Conservation (phyloP, 1,140 invertebrate species). For the Polypedilum vanderplanki region DNA sequence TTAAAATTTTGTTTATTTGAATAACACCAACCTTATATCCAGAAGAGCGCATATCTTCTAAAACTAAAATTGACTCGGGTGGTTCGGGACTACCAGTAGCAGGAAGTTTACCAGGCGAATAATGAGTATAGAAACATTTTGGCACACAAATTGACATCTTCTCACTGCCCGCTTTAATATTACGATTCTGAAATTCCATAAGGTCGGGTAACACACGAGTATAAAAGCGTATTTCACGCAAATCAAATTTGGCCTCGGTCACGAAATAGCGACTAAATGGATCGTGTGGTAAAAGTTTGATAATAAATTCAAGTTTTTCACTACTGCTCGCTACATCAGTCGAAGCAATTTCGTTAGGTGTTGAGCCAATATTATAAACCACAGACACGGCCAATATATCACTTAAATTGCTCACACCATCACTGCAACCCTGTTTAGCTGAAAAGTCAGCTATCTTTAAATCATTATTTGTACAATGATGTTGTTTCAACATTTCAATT, state of each 20-base stretch:
- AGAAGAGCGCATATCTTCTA: conserved; percentile 46
- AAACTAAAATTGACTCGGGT: conserved; percentile 53
- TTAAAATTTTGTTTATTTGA: neutral
- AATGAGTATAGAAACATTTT: conserved; percentile 57
- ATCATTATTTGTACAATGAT: conserved; percentile 41
- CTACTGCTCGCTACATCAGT: conserved; percentile 26
- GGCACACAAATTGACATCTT: conserved; percentile 52
- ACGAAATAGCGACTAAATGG: conserved; percentile 68
- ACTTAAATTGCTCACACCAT: conserved; percentile 53
- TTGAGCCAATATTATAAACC: conserved; percentile 43
- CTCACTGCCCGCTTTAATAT: conserved; percentile 37
- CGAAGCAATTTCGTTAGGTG: conserved; percentile 36
- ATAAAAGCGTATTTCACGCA: conserved; percentile 75
- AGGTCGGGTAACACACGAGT: conserved; percentile 64
- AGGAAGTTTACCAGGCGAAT: conserved; percentile 44
- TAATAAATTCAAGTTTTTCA: conserved; percentile 47
- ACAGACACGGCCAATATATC: conserved; percentile 55
- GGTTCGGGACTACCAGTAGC: conserved; percentile 43
- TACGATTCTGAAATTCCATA: conserved; percentile 48
- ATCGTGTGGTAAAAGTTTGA: conserved; percentile 68
- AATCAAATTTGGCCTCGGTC: conserved; percentile 71
- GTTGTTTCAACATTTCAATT: conserved; percentile 47
- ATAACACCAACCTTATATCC: conserved; percentile 40
- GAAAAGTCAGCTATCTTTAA: conserved; percentile 27
- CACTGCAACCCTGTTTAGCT: neutral